Evolutionary conservation across 2,113 vertebrate species (phyloP).

Genomic region (Megalops atlanticus): DNA sequence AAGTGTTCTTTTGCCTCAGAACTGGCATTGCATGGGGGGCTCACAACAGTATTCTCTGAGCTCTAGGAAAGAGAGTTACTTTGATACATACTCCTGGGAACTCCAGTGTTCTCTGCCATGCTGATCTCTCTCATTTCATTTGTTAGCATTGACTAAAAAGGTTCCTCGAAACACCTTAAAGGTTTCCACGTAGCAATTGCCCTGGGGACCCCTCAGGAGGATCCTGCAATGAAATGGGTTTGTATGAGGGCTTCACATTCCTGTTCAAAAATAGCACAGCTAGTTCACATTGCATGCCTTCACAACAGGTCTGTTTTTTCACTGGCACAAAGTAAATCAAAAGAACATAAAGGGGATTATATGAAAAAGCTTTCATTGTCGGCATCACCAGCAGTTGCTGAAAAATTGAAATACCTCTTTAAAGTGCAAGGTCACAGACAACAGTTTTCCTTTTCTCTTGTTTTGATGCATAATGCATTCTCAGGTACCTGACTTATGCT

Average conservation of each 20-base stretch:
- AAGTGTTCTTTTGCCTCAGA: constrained; percentile 12
- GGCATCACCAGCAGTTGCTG: background rate
- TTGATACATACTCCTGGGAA: constrained; percentile 18
- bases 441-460: background rate
- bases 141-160: constrained; percentile 18
- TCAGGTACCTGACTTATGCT: background rate
- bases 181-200: background rate
- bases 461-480: background rate
- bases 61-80: constrained; percentile 15
- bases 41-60: constrained; percentile 9
- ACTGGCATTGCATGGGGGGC: constrained; percentile 1
- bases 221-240: background rate
- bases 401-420: background rate
- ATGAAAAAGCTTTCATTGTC: background rate
- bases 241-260: constrained; percentile 28
- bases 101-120: constrained; percentile 3
- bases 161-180: constrained; percentile 12
- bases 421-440: background rate
- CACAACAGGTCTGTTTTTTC: background rate
- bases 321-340: background rate
- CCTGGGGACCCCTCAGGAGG: constrained; percentile 16
- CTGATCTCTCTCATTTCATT: constrained; percentile 10
- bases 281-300: background rate
- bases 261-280: background rate
- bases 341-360: background rate